These are phyloP conservation scores for Drosophila robusta DNA, from an alignment of 2,888 invertebrate species.

Conservation along the genomic window DNA sequence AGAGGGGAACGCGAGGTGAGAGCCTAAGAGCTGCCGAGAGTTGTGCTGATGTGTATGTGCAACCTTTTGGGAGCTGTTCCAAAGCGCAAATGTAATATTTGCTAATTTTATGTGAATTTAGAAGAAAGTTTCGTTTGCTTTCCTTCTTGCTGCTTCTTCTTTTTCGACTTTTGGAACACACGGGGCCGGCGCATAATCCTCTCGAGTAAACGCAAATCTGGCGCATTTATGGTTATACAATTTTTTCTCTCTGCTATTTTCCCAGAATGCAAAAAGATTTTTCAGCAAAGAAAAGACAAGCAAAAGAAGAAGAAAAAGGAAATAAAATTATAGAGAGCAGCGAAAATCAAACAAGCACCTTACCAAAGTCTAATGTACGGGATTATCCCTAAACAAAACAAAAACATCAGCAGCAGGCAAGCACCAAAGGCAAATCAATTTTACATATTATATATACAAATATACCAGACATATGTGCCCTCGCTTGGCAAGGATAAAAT, in stretches of 20 bases:
- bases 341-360: constrained; percentile 67
- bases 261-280: constrained; percentile 62
- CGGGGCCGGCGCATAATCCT: constrained; percentile 62
- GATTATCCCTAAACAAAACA: constrained; percentile 78
- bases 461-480: constrained; percentile 17
- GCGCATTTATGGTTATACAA: constrained; percentile 78
- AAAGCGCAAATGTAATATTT: constrained; percentile 79
- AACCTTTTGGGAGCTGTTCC: constrained; percentile 77
- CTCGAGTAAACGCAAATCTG: constrained; percentile 77
- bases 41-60: constrained; percentile 44
- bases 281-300: constrained; percentile 13
- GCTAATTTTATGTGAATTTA: constrained; percentile 81
- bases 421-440: constrained; percentile 72
- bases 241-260: constrained; percentile 31
- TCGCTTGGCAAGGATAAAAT: constrained; percentile 46
- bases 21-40: constrained; percentile 49
- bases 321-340: constrained; percentile 29
- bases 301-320: constrained; percentile 16
- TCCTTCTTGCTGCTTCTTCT: constrained; percentile 10
- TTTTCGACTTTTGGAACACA: constrained; percentile 14
- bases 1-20: constrained; percentile 10
- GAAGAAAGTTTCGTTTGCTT: constrained; percentile 66
- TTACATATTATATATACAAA: constrained; percentile 62
- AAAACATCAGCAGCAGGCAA: constrained; percentile 39
- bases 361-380: constrained; percentile 75